Conservation (phyloP, 2,888 invertebrate genomes). For the Amphipoea lucens region DNA sequence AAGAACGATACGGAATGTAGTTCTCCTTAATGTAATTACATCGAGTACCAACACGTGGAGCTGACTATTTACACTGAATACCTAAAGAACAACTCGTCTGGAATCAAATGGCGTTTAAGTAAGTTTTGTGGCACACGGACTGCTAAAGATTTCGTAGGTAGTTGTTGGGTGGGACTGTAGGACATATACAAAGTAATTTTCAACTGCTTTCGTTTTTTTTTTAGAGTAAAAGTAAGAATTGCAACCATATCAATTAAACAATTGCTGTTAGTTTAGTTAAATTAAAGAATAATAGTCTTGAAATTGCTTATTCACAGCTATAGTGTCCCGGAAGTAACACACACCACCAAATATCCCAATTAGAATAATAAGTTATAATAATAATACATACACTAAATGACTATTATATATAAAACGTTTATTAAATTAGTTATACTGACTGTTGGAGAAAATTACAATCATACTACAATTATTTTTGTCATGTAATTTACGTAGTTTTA, state of each 20-base stretch:
- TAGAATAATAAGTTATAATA: too few species aligned
- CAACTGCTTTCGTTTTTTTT: background rate
- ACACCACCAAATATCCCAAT: background rate
- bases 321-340: background rate
- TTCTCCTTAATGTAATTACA: slow-evolving; percentile 81
- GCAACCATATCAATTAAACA: background rate
- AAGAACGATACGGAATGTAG: slow-evolving; percentile 76
- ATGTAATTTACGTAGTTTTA: background rate
- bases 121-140: slow-evolving; percentile 20
- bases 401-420: background rate
- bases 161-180: background rate
- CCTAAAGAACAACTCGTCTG: slow-evolving; percentile 64
- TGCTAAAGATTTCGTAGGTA: slow-evolving; percentile 29
- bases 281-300: background rate
- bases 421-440: background rate
- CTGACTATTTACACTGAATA: slow-evolving; percentile 64
- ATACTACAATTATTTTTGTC: background rate
- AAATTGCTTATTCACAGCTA: background rate
- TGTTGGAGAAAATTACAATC: background rate
- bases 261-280: background rate
- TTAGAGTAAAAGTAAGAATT: background rate
- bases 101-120: slow-evolving; percentile 58
- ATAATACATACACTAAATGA: too few species aligned
- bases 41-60: slow-evolving; percentile 65
- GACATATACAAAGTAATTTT: background rate